Base-by-base conservation (phyloP, 30 jellyfish, hydroid and myxozoan genomes). In the Aurelia aurita region DNA sequence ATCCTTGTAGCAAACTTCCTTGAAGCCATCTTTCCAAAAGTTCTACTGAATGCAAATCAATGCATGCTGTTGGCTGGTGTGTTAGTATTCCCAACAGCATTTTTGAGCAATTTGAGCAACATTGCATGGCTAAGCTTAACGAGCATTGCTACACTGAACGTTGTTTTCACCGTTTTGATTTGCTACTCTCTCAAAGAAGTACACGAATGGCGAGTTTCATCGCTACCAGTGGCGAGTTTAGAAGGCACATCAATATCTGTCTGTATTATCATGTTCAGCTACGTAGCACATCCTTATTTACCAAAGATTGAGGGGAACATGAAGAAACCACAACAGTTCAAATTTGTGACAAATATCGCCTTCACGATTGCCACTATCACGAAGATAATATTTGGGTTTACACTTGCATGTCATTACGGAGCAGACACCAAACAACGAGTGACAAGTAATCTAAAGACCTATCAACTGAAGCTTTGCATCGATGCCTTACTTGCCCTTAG, bases 261-360 rank as follows among this genome's bases (percentile, higher is more conserved):
- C 71, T 90, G 97, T 69, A 90, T 90, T 83, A 79, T 90, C 45
- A 58, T 90, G 45, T 90, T 90, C 79, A 90, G 97, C 76, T 90
- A 77, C 58, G 91, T 90, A 5, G 97, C 97, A 9, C 97, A 90
- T 59, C 97, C 97, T 19, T 90, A 90, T 69, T 79, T 90, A 14
- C 97, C 97, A 25, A 71, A 84, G 49, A 90, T 90, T 15, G 97
- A 90, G 49, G 94, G 83, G 32, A 82, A 78, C 74, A 90, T 90
- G 97, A 84, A 82, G 54, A 51, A 77, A 21, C 94, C 91, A 60
- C 43, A 54, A n/a, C 84, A 82, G 79, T 90, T 82, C 69, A 82
- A 68, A 27, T 34, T 43, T 47, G 97, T 90, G 28, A 51, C 94
- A n/a, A 81, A 76, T 58, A 29, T 82, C 45, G 90, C 97, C 32